Conservation (phyloP, 2,113 vertebrate species). For the Hiodon alosoides region DNA sequence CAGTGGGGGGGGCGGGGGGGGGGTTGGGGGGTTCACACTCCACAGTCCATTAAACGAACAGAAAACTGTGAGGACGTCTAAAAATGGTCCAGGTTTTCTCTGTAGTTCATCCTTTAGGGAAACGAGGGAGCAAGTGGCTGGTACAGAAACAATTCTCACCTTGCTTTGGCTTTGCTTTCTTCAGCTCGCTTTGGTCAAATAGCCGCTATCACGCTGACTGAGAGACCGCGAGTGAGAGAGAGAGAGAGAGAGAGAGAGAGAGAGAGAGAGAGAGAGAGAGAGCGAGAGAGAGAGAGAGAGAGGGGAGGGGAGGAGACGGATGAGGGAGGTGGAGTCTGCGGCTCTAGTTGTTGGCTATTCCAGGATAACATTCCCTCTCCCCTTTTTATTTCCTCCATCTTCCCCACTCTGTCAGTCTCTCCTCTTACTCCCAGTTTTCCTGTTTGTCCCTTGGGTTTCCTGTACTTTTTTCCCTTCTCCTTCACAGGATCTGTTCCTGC, state of each 20-base stretch:
- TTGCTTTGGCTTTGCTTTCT: constrained; percentile 45
- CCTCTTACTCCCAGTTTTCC: constrained; percentile 15
- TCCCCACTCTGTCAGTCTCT: constrained; percentile 13
- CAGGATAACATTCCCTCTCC: constrained; percentile 58
- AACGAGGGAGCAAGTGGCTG: constrained; percentile 41
- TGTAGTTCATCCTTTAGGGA: neutral
- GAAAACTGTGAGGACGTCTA: no score
- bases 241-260: constrained; percentile 30
- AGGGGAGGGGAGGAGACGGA: constrained; percentile 40
- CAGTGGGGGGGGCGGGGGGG: neutral
- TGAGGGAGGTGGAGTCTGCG: constrained; percentile 60
- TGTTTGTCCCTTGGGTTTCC: constrained; percentile 18
- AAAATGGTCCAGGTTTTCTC: neutral
- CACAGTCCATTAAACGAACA: neutral
- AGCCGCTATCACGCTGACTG: constrained; percentile 54
- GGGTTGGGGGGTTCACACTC: neutral
- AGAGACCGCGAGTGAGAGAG: constrained; percentile 23
- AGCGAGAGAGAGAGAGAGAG: constrained; percentile 27
- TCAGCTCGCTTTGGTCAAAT: constrained; percentile 66
- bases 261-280: constrained; percentile 40
- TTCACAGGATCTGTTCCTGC: neutral
- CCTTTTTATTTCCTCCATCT: constrained; percentile 41
- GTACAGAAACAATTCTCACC: constrained; percentile 34
- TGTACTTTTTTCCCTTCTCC: constrained; percentile 19
- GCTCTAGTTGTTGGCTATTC: constrained; percentile 64